phyloP scores from a whole-genome alignment of 2,113 vertebrate species.

The Mohoua ochrocephala region DNA sequence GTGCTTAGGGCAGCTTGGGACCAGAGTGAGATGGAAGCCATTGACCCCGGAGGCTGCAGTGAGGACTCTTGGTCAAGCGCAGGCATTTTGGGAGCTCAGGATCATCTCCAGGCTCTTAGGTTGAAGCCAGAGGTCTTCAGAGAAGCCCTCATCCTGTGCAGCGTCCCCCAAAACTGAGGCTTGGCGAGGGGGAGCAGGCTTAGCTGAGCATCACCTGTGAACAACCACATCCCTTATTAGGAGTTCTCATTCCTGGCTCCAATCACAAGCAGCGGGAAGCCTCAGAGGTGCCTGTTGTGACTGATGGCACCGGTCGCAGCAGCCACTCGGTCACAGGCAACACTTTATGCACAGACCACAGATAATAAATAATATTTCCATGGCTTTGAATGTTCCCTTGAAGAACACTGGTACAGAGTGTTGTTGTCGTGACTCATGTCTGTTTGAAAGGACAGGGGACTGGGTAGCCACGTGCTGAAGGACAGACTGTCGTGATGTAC shows the following conservation, averaged over 20 bases:
- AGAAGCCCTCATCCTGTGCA: not conserved
- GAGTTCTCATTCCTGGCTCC: not conserved
- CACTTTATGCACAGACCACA: not conserved
- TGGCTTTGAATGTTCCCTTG: not conserved
- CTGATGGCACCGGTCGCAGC: not conserved
- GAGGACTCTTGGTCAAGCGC: not conserved
- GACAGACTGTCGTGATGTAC: not conserved
- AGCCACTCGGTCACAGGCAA: not conserved
- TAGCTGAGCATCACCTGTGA: not conserved
- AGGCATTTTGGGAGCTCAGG: not conserved
- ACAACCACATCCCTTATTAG: not conserved
- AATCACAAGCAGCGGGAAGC: not conserved
- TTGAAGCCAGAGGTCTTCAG: not conserved
- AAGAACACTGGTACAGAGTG: not conserved
- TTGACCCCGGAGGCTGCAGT: accelerated
- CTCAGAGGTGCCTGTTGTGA: not conserved
- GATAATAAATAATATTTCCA: not conserved
- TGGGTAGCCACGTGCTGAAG: not conserved
- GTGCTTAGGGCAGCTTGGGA: not conserved
- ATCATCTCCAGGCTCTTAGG: not conserved
- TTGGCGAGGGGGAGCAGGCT: not conserved
- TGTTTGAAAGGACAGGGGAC: not conserved
- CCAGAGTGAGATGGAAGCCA: not conserved
- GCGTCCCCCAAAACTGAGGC: not conserved
- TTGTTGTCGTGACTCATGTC: not conserved